A percentile compares a stretch with the other conserved stretches of the same genome.
These are phyloP conservation scores for Geotrupes spiniger DNA, from an alignment of 2,888 invertebrate species.

Conservation along the genomic window DNA sequence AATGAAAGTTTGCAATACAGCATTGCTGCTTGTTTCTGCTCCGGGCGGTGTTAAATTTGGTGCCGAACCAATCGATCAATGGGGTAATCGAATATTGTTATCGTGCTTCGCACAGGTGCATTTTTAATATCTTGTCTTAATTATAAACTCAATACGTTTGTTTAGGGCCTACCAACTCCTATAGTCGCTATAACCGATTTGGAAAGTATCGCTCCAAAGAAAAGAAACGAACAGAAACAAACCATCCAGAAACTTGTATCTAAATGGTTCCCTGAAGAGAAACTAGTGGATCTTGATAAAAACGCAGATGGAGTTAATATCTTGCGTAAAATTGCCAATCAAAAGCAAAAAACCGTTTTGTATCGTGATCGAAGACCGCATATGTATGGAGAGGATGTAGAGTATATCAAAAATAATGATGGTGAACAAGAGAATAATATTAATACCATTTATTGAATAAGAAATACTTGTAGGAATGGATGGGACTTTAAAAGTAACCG, in stretches of 20 bases:
- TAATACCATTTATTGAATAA: background rate
- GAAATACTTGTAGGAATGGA: constrained; percentile 33
- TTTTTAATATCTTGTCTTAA: background rate
- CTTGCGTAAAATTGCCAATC: constrained; percentile 70
- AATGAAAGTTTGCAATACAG: constrained; percentile 84
- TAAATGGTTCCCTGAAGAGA: constrained; percentile 79
- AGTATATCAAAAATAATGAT: constrained; percentile 57
- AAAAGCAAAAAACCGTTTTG: constrained; percentile 72
- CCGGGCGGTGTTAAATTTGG: constrained; percentile 50
- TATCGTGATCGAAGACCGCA: constrained; percentile 81
- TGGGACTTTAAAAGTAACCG: constrained; percentile 78
- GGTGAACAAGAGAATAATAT: no score
- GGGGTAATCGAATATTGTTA: constrained; percentile 75
- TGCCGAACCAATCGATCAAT: constrained; percentile 71
- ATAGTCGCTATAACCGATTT: constrained; percentile 72
- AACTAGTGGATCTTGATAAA: constrained; percentile 75
- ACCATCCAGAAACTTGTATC: constrained; percentile 62
- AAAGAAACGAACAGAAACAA: constrained; percentile 66
- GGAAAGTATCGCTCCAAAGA: constrained; percentile 71
- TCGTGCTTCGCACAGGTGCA: constrained; percentile 72
- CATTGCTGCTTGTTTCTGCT: constrained; percentile 75
- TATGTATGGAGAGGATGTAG: constrained; percentile 76
- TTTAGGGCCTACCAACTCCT: constrained; percentile 70
- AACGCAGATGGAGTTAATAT: constrained; percentile 72
- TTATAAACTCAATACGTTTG: background rate